phyloP scores from a whole-genome alignment of 2,797 vertebrate species.

The Clamator glandarius region DNA sequence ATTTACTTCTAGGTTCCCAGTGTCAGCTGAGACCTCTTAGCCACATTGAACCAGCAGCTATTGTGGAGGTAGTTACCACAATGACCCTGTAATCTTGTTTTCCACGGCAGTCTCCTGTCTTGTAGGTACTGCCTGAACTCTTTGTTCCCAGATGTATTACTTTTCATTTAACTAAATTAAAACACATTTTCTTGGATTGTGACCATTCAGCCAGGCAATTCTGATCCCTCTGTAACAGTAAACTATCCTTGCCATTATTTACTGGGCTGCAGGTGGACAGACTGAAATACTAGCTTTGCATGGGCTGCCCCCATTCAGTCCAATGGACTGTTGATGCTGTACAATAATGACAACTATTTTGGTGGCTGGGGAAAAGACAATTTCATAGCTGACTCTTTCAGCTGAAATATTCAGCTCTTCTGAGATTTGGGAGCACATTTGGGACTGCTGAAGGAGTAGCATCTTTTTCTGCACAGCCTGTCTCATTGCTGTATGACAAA shows the following conservation, averaged over 20 bases:
- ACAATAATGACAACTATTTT: slow-evolving; percentile 13
- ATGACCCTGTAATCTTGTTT: slow-evolving; percentile 40
- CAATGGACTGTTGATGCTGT: slow-evolving; percentile 7
- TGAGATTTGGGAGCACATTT: slow-evolving; percentile 28
- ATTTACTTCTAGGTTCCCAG: not conserved
- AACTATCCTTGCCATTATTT: slow-evolving; percentile 62
- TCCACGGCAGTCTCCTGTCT: slow-evolving; percentile 34
- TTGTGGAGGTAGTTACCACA: slow-evolving; percentile 5
- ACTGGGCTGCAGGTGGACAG: slow-evolving; percentile 62
- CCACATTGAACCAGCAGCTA: not conserved
- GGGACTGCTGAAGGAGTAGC: slow-evolving; percentile 20
- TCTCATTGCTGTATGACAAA: slow-evolving; percentile 1
- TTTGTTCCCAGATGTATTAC: slow-evolving; percentile 66
- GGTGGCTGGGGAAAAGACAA: not conserved
- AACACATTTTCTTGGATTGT: slow-evolving; percentile 62
- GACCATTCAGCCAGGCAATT: slow-evolving; percentile 47
- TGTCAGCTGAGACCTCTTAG: not conserved
- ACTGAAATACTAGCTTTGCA: slow-evolving; percentile 51
- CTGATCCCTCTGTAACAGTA: slow-evolving; percentile 59
- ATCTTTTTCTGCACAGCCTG: slow-evolving; percentile 13
- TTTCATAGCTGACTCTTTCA: slow-evolving; percentile 34
- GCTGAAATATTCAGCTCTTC: slow-evolving; percentile 41
- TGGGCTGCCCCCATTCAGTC: slow-evolving; percentile 1
- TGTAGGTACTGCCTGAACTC: slow-evolving; percentile 34
- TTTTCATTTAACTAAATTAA: slow-evolving; percentile 71